Conservation (phyloP, 2,797 vertebrate species). For the Pyrrhura leucotis region DNA sequence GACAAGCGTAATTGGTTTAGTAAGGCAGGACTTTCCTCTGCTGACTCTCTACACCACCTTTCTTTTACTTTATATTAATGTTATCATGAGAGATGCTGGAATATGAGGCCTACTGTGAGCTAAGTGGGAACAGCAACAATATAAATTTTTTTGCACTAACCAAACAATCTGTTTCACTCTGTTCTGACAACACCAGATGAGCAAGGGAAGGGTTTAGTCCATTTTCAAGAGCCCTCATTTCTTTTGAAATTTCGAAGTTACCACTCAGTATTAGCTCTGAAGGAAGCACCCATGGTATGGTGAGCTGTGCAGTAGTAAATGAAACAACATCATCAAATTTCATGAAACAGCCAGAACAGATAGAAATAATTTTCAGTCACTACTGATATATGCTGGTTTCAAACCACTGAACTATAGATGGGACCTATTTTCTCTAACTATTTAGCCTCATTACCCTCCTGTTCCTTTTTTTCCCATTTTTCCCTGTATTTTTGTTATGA, state of each 20-base stretch:
- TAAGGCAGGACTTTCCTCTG: background rate
- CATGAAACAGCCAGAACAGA: background rate
- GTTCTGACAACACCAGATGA: background rate
- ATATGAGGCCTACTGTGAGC: background rate
- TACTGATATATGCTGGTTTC: background rate
- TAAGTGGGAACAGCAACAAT: background rate
- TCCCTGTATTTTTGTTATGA: background rate
- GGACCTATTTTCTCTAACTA: background rate
- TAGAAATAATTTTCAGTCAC: background rate
- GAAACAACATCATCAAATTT: background rate
- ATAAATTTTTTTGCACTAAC: background rate
- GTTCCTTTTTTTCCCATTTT: background rate
- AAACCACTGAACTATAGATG: conserved; percentile 4
- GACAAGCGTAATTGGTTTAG: background rate
- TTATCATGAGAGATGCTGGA: background rate
- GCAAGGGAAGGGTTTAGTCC: background rate
- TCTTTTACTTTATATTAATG: background rate
- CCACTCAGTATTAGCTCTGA: background rate
- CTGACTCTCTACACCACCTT: background rate
- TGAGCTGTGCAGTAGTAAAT: background rate
- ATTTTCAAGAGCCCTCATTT: background rate
- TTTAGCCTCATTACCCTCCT: background rate
- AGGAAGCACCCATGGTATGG: background rate
- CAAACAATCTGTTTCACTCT: background rate
- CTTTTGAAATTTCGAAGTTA: background rate